Evolutionary conservation across 2,113 vertebrate genomes (phyloP).

Genomic region (Mionectes macconnelli): DNA sequence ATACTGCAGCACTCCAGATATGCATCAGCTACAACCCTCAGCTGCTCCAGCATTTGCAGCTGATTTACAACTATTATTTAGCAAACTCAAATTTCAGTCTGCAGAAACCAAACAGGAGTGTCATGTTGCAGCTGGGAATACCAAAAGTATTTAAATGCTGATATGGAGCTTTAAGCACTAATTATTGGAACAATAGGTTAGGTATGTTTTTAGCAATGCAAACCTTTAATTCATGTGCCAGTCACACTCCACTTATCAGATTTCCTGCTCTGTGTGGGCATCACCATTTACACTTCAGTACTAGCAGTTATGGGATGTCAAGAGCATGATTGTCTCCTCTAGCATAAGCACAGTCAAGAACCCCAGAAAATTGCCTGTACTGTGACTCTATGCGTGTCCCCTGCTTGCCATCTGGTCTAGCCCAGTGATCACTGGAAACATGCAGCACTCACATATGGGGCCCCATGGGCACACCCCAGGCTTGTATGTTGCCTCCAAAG

Average conservation of each 20-base stretch:
- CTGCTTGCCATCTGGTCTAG: fast-evolving
- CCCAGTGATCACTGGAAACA: not conserved
- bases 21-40: fast-evolving
- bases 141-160: not conserved
- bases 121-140: not conserved
- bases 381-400: fast-evolving
- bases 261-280: too few species aligned
- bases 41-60: not conserved
- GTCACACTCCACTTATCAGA: not conserved
- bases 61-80: not conserved
- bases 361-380: not conserved
- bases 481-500: not conserved
- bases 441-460: fast-evolving
- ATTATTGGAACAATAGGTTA: not conserved
- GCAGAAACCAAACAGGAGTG: not conserved
- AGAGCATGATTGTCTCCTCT: too few species aligned
- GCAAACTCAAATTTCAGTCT: not conserved
- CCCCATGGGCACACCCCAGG: not conserved
- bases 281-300: not conserved
- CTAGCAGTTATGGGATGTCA: not conserved
- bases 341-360: not conserved
- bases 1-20: not conserved
- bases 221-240: not conserved
- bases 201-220: not conserved
- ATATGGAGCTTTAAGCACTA: not conserved